Base-by-base conservation (phyloP, 2,113 vertebrate species). In the Daubentonia madagascariensis region DNA sequence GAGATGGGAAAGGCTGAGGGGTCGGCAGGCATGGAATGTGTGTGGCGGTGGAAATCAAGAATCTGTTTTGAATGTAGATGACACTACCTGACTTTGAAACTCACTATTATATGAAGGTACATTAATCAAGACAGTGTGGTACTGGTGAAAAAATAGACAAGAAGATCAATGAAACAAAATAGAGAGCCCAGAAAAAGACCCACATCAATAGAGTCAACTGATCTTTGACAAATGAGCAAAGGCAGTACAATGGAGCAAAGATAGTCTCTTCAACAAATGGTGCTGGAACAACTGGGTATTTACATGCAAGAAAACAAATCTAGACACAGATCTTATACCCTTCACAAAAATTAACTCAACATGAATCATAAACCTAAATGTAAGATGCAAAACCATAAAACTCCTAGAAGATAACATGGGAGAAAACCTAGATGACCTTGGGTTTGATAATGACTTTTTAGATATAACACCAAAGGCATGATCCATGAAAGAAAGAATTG, bases 151-250 rank as follows among this genome's bases (percentile, higher is more conserved):
- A 20, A 94, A 85, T 1, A 94, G 50, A 59, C 37, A 54, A 87
- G 79, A 57, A 25, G 20, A 68, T 70, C 57, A 80, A 32, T n/a
- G 28, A 43, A 28, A 83, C 87, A 91, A 91, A 93, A 23, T 1
- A 18, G 16, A 61, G n/a, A 92, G 20, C 63, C 57, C 70, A 61
- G 70, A 65, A 89, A 91, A 48, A 91, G 72, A 63, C 35, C 14
- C 63, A 52, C 22, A 10, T 48, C 54, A 40, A 22, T 61, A 43
- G 3, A 83, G 48, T 80, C 85, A 78, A 37, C 61, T 30, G 54
- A 57, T 63, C 59, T 83, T 37, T 91, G 61, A 87, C 80, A 85
- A 91, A 95, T 50, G 92, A 67, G 16, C 70, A 81, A 97, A 97
- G 16, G 10, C 7, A 91, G 43, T 75, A 86, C 73, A 73, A 52